Percentiles rank a stretch among this genome's conserved stretches.
phyloP scores from a whole-genome alignment of 2,888 invertebrate species.

The Lordiphosa andalusiaca region DNA sequence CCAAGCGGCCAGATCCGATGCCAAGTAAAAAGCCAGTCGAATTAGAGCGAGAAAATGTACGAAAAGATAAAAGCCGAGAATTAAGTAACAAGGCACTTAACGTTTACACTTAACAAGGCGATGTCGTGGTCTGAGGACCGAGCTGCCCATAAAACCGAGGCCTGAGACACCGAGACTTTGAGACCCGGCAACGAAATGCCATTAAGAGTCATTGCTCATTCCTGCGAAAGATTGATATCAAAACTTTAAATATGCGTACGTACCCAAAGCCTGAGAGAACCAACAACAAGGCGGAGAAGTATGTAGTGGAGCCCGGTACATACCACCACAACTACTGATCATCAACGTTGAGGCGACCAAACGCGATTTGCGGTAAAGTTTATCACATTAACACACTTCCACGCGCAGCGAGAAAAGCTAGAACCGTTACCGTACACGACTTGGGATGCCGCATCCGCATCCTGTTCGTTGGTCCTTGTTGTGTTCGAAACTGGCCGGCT shows the following conservation, averaged over 20 bases:
- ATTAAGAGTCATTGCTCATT: slow-evolving; percentile 73
- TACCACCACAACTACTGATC: slow-evolving; percentile 21
- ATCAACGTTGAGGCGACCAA: slow-evolving; percentile 15
- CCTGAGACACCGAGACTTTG: too few relatives aligned
- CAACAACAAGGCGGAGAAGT: slow-evolving; percentile 18
- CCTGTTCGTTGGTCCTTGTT: slow-evolving; percentile 27
- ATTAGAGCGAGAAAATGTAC: slow-evolving; percentile 68
- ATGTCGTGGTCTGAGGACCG: slow-evolving; percentile 37
- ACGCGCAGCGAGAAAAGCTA: slow-evolving; percentile 9
- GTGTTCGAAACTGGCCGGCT: slow-evolving; percentile 39
- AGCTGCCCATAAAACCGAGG: slow-evolving; percentile 32
- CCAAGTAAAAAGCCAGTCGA: slow-evolving; percentile 36
- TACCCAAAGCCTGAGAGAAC: slow-evolving; percentile 39
- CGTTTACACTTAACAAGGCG: slow-evolving; percentile 71
- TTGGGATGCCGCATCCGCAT: slow-evolving; percentile 24
- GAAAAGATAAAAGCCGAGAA: slow-evolving; percentile 60
- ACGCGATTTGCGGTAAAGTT: slow-evolving; percentile 30
- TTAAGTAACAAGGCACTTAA: slow-evolving; percentile 73
- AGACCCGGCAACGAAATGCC: slow-evolving; percentile 48
- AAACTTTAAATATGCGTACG: slow-evolving; percentile 68
- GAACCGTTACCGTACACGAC: slow-evolving; percentile 35
- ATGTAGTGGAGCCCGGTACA: slow-evolving; percentile 20
- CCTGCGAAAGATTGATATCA: slow-evolving; percentile 71
- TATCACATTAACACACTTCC: slow-evolving; percentile 42
- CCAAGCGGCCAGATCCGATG: slow-evolving; percentile 1